phyloP scores from a whole-genome alignment of 2,113 vertebrate species.

The Raja brachyura region DNA sequence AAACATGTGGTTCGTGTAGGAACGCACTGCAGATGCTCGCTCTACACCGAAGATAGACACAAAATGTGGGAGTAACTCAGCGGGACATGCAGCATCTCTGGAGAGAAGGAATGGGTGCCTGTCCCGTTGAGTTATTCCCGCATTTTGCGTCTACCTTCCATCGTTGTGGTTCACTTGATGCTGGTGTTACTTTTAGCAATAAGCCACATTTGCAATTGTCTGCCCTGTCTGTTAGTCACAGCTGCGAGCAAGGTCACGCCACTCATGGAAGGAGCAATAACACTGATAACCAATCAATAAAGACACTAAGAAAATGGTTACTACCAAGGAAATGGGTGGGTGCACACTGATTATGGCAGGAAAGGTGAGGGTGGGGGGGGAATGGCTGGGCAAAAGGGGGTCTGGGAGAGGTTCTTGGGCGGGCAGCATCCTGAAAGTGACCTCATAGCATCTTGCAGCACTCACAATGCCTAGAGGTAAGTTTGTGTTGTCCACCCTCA shows the following conservation, averaged over 20 bases:
- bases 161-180: not conserved
- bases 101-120: too few relatives aligned
- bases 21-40: too few relatives aligned
- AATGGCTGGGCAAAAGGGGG: not conserved
- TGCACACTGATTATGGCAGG: not conserved
- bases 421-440: not conserved
- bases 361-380: not conserved
- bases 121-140: too few relatives aligned
- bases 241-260: not conserved
- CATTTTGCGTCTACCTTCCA: too few relatives aligned
- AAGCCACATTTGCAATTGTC: not conserved
- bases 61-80: too few relatives aligned
- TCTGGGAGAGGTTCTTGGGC: not conserved
- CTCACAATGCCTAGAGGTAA: not conserved
- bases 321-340: not conserved
- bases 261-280: not conserved
- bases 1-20: not conserved
- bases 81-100: too few relatives aligned
- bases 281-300: too few relatives aligned
- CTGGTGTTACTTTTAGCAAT: not conserved
- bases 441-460: not conserved
- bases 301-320: not conserved
- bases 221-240: not conserved
- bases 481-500: not conserved
- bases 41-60: too few relatives aligned